Percentiles rank a stretch among this genome's conserved stretches.
Conservation (phyloP, 1,140 invertebrate species). For the Aphaenogaster floridana region DNA sequence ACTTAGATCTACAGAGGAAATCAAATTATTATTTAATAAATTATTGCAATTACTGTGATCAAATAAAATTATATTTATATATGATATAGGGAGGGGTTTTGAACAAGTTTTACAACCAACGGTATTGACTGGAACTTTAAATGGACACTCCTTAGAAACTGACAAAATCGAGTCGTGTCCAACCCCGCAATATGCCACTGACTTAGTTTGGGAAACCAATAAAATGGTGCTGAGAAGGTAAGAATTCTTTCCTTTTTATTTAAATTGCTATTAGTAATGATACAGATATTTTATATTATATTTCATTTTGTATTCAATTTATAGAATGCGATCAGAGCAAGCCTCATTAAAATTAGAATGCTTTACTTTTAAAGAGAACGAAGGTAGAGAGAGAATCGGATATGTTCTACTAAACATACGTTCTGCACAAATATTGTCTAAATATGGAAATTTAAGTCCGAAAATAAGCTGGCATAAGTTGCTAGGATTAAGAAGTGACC, state of each 20-base stretch:
- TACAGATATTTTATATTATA: background rate
- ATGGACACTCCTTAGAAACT: slow-evolving; percentile 86
- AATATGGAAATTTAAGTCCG: slow-evolving; percentile 71
- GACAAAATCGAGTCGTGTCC: slow-evolving; percentile 82
- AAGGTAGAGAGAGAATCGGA: slow-evolving; percentile 85
- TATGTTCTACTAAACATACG: slow-evolving; percentile 86
- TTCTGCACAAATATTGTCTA: slow-evolving; percentile 85
- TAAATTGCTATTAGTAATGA: background rate
- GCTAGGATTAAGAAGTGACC: slow-evolving; percentile 84
- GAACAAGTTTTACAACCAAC: slow-evolving; percentile 85
- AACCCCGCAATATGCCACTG: slow-evolving; percentile 84
- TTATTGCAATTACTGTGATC: slow-evolving; percentile 15
- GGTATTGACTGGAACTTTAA: slow-evolving; percentile 85
- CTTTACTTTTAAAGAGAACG: slow-evolving; percentile 82
- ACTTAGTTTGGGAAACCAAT: slow-evolving; percentile 87
- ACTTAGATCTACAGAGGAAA: slow-evolving; percentile 17
- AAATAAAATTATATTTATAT: background rate
- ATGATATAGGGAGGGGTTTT: slow-evolving; percentile 84
- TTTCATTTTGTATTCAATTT: slow-evolving; percentile 63
- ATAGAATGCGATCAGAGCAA: slow-evolving; percentile 86
- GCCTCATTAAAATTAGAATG: slow-evolving; percentile 87
- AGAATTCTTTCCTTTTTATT: slow-evolving; percentile 24
- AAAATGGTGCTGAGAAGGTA: slow-evolving; percentile 85
- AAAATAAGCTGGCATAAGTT: slow-evolving; percentile 86
- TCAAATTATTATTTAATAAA: slow-evolving; percentile 5